A percentile compares a stretch with the other conserved stretches of the same genome.
phyloP scores from a whole-genome alignment of 2,797 vertebrate species.

The Antennarius maculatus region DNA sequence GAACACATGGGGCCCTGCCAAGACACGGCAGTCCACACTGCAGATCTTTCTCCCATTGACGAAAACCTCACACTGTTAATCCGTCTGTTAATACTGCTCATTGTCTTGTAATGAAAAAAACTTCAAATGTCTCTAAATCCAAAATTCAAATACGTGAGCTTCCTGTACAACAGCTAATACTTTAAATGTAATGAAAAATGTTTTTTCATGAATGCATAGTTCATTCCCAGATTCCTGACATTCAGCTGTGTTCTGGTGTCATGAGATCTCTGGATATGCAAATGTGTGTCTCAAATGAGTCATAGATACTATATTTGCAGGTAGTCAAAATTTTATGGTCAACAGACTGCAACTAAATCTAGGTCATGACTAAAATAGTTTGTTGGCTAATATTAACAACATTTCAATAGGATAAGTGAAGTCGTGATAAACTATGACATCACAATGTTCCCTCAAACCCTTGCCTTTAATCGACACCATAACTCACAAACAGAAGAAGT shows the following conservation, averaged over 20 bases:
- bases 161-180: slow-evolving; percentile 1
- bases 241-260: neutral
- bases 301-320: no score
- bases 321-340: no score
- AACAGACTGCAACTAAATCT: no score
- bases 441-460: no score
- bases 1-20: slow-evolving; percentile 59
- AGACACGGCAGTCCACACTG: slow-evolving; percentile 62
- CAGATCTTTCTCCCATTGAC: slow-evolving; percentile 58
- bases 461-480: no score
- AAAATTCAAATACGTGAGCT: slow-evolving; percentile 15
- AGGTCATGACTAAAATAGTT: no score
- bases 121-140: slow-evolving; percentile 4
- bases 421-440: no score
- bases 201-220: neutral
- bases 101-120: slow-evolving; percentile 34
- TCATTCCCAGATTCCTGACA: neutral
- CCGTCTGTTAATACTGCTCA: slow-evolving; percentile 37
- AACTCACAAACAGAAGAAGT: no score
- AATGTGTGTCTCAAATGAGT: neutral
- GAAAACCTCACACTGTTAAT: slow-evolving; percentile 50
- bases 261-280: neutral
- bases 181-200: no score
- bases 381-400: no score
- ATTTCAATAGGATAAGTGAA: no score